phyloP scores from a whole-genome alignment of 1,140 invertebrate genomes.

The Aporrectodea caliginosa region DNA sequence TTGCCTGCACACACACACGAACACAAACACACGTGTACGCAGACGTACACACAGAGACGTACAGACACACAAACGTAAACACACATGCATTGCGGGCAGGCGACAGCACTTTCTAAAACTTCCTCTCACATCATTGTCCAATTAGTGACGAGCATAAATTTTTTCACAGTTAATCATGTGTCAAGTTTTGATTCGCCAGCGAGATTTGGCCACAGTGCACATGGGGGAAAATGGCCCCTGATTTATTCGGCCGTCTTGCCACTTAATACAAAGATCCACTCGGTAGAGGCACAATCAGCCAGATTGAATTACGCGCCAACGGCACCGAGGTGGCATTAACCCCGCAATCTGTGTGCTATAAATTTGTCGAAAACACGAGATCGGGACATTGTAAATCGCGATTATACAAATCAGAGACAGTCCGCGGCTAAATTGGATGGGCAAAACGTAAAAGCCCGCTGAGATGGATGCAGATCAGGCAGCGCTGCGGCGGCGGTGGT shows the following conservation, averaged over 20 bases:
- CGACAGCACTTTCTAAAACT: too few species aligned
- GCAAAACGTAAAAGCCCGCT: too few species aligned
- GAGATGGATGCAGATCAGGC: too few species aligned
- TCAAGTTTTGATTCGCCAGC: not conserved
- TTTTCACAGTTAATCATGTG: not conserved
- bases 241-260: not conserved
- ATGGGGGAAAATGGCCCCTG: not conserved
- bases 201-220: not conserved
- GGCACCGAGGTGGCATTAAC: not conserved
- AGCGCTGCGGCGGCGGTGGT: too few species aligned
- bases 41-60: too few species aligned
- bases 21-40: too few species aligned
- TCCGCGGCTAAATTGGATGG: not conserved
- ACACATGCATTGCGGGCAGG: too few species aligned
- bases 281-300: not conserved
- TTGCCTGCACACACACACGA: too few species aligned
- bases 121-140: not conserved
- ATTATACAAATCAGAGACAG: not conserved
- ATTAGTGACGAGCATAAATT: not conserved
- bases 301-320: not conserved
- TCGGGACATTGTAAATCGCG: not conserved
- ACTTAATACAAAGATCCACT: not conserved
- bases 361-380: conserved; percentile 2
- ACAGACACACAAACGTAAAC: too few species aligned
- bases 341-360: not conserved